Evolutionary conservation across 1,140 invertebrate genomes (phyloP), one percentile per base, ranked within the genome.

Genomic region (Monochamus saltuarius): DNA sequence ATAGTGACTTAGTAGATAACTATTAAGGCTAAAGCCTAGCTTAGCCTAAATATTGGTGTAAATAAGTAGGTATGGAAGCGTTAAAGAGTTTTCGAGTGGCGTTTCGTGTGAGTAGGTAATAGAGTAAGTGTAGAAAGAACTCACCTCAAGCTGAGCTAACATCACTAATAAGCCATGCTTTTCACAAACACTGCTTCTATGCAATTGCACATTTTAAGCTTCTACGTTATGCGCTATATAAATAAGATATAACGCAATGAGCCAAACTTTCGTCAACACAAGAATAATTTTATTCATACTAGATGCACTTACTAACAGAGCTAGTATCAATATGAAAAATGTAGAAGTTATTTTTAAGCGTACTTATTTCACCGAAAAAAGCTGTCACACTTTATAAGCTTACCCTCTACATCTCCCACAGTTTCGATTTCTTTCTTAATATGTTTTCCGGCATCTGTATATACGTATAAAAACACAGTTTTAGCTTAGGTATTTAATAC

Each of bases 401-500:
- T 61, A 70, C 68, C 68, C 50, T 64, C 61, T 57, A 43, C 58
- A 46, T 70, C 68, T 56, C 46, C 60, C 56, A 65, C 65, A 60
- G 64, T 66, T 66, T 66, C 64, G 45, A 58, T 56, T 57, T 66
- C 62, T 62, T 56, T 67, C 61, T 63, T 66, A 49, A 62, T 37
- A 29, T 65, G 56, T 64, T 61, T 62, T 11, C 63, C 60, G 14
- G 60, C 55, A 63, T 68, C 68, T 70, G 38, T 42, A 52, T 16
- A 29, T 13, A 52, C 6, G 6, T 29, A 29, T 16, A 42, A 42
- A 42, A 42, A n/a, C n/a, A 42, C 39, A 13, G 16, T 42, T 42
- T 42, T 42, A 42, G n/a, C n/a, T 2, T 16, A 42, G 7, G 39
- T 42, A 42, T 42, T 13, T 42, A n/a, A 42, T 16, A 42, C 7